Conservation (phyloP, 2,113 vertebrate species). For the Monopterus albus region DNA sequence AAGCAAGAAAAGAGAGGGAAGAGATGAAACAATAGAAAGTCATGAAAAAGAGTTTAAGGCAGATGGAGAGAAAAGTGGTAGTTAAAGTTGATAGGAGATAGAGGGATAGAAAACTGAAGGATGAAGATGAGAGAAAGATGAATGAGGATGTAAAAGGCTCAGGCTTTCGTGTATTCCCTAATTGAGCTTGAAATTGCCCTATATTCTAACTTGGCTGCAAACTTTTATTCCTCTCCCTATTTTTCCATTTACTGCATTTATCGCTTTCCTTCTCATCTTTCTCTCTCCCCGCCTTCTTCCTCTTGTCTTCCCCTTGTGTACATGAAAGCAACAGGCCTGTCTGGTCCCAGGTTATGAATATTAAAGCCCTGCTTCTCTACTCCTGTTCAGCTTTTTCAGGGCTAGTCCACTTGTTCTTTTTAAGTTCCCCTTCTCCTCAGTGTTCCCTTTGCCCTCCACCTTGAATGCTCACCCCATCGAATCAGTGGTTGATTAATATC, state of each 20-base stretch:
- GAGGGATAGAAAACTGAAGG: conserved; percentile 10
- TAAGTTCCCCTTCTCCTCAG: neutral
- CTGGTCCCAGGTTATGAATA: conserved; percentile 64
- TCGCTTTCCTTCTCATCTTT: conserved; percentile 10
- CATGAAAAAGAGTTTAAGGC: conserved; percentile 34
- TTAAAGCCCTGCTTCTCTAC: conserved; percentile 45
- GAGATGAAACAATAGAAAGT: conserved; percentile 21
- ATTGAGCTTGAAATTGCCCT: conserved; percentile 59
- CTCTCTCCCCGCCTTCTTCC: neutral
- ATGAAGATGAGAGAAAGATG: conserved; percentile 22
- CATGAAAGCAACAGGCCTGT: conserved; percentile 45
- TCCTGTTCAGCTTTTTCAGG: conserved; percentile 63
- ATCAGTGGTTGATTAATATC: conserved; percentile 38
- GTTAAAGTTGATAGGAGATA: conserved; percentile 14
- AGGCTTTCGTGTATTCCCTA: conserved; percentile 44
- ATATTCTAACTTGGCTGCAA: conserved; percentile 31
- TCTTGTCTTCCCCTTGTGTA: conserved; percentile 33
- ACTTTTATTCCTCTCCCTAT: conserved; percentile 40
- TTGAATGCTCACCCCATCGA: neutral
- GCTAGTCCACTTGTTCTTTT: conserved; percentile 12
- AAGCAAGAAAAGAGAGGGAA: neutral
- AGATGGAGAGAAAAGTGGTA: conserved; percentile 1
- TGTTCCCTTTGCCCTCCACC: conserved; percentile 30
- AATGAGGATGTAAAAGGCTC: neutral
- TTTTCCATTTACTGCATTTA: conserved; percentile 29